These are phyloP conservation scores for Prochilodus magdalenae DNA, from an alignment of 2,113 vertebrate genomes.

Conservation along the genomic window DNA sequence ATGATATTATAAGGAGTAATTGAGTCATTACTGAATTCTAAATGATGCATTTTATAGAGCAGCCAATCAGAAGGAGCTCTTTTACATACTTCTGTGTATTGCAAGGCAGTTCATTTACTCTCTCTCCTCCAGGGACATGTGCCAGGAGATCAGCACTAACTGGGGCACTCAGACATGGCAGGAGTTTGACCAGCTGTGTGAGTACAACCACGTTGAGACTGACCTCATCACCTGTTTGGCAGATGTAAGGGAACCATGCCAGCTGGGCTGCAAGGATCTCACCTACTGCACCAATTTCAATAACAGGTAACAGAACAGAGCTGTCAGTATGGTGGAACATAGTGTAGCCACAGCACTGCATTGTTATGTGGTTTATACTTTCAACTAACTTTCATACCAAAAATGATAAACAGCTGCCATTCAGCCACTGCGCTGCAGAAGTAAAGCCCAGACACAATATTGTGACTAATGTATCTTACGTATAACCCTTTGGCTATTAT, in stretches of 20 bases:
- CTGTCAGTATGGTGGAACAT: no score
- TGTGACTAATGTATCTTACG: no score
- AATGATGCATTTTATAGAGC: no score
- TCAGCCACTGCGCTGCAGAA: no score
- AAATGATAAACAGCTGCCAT: no score
- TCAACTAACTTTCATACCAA: no score
- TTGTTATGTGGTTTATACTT: background rate
- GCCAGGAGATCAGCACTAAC: constrained; percentile 94
- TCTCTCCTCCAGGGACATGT: constrained; percentile 84
- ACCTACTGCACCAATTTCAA: constrained; percentile 99
- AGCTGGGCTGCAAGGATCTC: constrained; percentile 96
- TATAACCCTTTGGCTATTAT: no score
- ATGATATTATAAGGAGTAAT: no score
- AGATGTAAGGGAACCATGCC: constrained; percentile 96
- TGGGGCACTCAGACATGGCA: constrained; percentile 98
- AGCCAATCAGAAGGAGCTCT: no score
- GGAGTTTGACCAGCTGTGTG: constrained; percentile 95
- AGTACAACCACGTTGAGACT: constrained; percentile 92
- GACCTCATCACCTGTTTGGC: constrained; percentile 96
- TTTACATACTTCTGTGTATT: background rate
- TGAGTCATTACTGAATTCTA: no score
- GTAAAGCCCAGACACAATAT: no score
- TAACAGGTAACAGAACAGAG: constrained; percentile 85
- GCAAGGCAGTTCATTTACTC: background rate
- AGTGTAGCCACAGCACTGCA: background rate